Percentiles rank a stretch among this genome's conserved stretches.
Evolutionary conservation across 2,888 invertebrate species (phyloP).

Genomic region (Scelioninae gen. 2): DNA sequence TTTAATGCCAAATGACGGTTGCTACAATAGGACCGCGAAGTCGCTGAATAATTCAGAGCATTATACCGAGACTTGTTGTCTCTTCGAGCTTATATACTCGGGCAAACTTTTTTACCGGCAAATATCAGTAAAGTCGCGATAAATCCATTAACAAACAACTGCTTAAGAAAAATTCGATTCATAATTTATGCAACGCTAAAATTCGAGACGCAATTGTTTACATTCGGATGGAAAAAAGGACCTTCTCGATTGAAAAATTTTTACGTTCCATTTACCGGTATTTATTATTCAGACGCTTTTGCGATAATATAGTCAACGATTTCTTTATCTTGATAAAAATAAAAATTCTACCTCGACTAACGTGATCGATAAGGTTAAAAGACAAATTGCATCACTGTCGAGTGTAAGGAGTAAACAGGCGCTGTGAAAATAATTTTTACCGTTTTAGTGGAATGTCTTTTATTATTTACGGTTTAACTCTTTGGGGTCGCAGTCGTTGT

Average conservation of each 20-base stretch:
- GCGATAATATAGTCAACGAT: not conserved
- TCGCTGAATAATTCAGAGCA: constrained; percentile 37
- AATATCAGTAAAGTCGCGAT: constrained; percentile 1
- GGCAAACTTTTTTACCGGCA: constrained; percentile 14
- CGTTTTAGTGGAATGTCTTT: too few species aligned
- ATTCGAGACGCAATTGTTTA: not conserved
- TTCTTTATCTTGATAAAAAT: constrained; percentile 9
- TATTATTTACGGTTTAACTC: too few species aligned
- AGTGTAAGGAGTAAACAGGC: constrained; percentile 11
- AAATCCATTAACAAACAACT: constrained; percentile 24
- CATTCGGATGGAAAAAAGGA: too few species aligned
- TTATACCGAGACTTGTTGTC: constrained; percentile 34
- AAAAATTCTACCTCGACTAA: not conserved
- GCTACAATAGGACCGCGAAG: constrained; percentile 5
- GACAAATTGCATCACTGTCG: constrained; percentile 15
- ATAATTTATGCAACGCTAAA: constrained; percentile 11
- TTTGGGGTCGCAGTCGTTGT: too few species aligned
- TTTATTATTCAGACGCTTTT: not conserved
- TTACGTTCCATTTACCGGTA: too few species aligned
- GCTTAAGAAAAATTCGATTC: constrained; percentile 6
- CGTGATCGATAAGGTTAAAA: constrained; percentile 26
- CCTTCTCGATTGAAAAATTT: too few species aligned
- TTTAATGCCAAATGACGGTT: constrained; percentile 19
- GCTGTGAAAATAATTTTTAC: constrained; percentile 5
- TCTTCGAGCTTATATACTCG: constrained; percentile 22